Evolutionary conservation across 1,140 invertebrate genomes (phyloP).

Genomic region (Drosophila equinoxialis): DNA sequence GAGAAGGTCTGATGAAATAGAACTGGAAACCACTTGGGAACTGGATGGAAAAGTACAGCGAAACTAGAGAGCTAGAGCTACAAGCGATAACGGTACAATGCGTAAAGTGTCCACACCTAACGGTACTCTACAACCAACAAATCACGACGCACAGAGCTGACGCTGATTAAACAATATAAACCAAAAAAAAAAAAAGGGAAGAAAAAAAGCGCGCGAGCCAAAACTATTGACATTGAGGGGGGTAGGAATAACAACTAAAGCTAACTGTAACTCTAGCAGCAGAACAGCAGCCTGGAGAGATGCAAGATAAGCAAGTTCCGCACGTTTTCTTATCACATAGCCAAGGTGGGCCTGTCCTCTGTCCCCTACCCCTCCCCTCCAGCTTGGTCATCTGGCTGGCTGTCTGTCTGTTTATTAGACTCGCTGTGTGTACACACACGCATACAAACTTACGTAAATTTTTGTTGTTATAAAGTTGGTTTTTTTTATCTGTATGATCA

Average conservation of each 20-base stretch:
- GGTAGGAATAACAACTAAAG: conserved; percentile 20
- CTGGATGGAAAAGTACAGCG: conserved; percentile 28
- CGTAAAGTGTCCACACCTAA: conserved; percentile 55
- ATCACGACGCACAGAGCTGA: conserved; percentile 53
- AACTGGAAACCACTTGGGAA: conserved; percentile 30
- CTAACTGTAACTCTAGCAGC: conserved; percentile 15
- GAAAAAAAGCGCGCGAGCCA: conserved; percentile 42
- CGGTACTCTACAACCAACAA: conserved; percentile 34
- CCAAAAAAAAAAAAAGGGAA: too few relatives aligned
- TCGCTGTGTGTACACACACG: not conserved
- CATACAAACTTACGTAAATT: conserved; percentile 55
- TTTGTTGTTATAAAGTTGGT: conserved; percentile 44
- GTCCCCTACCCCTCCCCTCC: conserved; percentile 4
- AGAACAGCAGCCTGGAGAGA: conserved; percentile 37
- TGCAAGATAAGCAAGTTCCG: conserved; percentile 48
- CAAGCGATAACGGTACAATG: conserved; percentile 64
- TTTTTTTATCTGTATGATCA: conserved; percentile 44
- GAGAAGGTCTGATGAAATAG: not conserved
- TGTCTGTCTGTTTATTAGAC: conserved; percentile 30
- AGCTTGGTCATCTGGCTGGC: conserved; percentile 18
- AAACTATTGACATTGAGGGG: conserved; percentile 44
- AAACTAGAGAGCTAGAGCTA: conserved; percentile 17
- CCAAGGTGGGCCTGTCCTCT: conserved; percentile 52
- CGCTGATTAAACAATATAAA: conserved; percentile 41
- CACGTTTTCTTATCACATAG: conserved; percentile 44